Percentiles rank a stretch among this genome's conserved stretches.
Evolutionary conservation across 1,140 invertebrate species (phyloP).

Genomic region (Mizuhopecten yessoensis): DNA sequence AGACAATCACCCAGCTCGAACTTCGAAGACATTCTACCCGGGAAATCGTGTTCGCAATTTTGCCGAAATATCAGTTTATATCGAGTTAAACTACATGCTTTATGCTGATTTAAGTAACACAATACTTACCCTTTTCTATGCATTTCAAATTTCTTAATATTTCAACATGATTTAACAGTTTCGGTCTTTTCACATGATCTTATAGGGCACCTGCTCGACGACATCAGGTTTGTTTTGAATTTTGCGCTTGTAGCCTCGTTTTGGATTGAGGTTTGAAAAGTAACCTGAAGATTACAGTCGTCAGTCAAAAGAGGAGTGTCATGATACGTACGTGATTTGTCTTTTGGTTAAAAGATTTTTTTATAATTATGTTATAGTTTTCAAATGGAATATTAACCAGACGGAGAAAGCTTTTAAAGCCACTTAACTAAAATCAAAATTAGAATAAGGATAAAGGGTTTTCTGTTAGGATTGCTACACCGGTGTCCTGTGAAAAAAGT

Average conservation of each 20-base stretch:
- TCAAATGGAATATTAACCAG: no score
- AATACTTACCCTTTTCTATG: neutral
- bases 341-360: no score
- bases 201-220: neutral
- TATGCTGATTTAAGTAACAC: no score
- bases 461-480: neutral
- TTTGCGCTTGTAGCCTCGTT: neutral
- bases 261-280: neutral
- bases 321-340: neutral
- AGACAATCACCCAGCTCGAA: neutral
- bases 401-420: no score
- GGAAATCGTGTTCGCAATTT: no score
- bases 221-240: neutral
- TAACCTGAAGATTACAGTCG: neutral
- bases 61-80: no score
- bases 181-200: neutral
- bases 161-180: neutral
- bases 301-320: neutral
- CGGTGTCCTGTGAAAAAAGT: neutral
- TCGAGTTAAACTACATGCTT: no score
- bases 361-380: no score
- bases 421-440: no score
- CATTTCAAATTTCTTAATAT: neutral
- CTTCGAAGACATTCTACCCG: no score
- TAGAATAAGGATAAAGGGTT: no score